Percentiles rank a stretch among this genome's conserved stretches.
Evolutionary conservation across 2,888 invertebrate species (phyloP).

Genomic region (Halocaridina rubra): DNA sequence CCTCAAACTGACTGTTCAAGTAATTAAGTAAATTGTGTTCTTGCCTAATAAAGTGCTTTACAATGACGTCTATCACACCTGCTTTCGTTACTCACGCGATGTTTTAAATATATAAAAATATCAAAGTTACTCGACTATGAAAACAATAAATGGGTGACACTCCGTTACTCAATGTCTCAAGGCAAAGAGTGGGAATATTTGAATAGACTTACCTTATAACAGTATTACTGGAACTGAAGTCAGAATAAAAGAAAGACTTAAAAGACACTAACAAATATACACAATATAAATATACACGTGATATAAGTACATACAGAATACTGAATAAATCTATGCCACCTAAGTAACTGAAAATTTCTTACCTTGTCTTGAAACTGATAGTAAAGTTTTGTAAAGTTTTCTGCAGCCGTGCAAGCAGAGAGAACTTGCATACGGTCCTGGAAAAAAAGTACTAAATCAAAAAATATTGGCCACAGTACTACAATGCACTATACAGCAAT

Average conservation of each 20-base stretch:
- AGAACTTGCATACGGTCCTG: conserved; percentile 6
- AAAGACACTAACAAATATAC: background rate
- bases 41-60: no score
- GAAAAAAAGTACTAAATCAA: background rate
- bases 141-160: no score
- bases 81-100: no score
- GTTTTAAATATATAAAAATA: no score
- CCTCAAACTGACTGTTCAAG: no score
- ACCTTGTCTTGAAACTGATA: conserved; percentile 53
- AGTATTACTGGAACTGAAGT: background rate
- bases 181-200: background rate
- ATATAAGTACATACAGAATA: background rate
- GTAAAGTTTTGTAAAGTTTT: conserved; percentile 44
- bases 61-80: no score
- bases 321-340: background rate
- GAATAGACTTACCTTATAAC: background rate
- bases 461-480: background rate
- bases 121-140: no score
- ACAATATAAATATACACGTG: background rate
- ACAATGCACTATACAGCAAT: background rate
- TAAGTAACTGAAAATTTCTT: background rate
- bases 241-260: background rate
- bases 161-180: no score
- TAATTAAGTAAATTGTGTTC: no score
- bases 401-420: conserved; percentile 38